A percentile compares a stretch with the other conserved stretches of the same genome.
These are phyloP conservation scores for Orussus abietinus DNA, from an alignment of 1,140 invertebrate genomes.

Conservation along the genomic window DNA sequence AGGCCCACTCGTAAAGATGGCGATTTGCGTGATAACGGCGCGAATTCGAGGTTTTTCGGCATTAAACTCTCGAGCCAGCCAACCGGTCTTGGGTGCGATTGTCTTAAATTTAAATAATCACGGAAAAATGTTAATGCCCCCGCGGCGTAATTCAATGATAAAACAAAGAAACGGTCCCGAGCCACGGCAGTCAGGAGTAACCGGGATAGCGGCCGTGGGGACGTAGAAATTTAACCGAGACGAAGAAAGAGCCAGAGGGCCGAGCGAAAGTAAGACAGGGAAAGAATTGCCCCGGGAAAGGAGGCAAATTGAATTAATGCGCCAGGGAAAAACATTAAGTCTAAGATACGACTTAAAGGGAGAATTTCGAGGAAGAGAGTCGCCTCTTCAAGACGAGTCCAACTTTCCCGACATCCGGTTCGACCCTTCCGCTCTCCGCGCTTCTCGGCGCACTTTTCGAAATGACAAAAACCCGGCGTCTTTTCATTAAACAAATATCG, in stretches of 20 bases:
- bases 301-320: constrained; percentile 39
- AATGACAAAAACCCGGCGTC: no score
- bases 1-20: no score
- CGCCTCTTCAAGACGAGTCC: no score
- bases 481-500: no score
- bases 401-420: no score
- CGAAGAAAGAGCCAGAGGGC: constrained; percentile 9
- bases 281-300: constrained; percentile 23
- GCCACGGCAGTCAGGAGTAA: neutral
- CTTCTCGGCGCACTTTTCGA: no score
- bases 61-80: no score
- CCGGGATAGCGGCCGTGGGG: neutral
- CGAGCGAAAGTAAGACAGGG: constrained; percentile 6
- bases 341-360: constrained; percentile 20
- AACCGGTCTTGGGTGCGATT: constrained; percentile 29
- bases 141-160: constrained; percentile 38
- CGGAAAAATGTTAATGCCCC: constrained; percentile 42
- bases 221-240: constrained; percentile 1
- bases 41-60: no score
- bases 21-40: no score
- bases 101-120: constrained; percentile 47
- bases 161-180: constrained; percentile 29
- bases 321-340: constrained; percentile 28
- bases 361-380: neutral
- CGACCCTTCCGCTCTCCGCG: no score